phyloP scores from a whole-genome alignment of 2,888 invertebrate genomes.

The Smittia sp. region DNA sequence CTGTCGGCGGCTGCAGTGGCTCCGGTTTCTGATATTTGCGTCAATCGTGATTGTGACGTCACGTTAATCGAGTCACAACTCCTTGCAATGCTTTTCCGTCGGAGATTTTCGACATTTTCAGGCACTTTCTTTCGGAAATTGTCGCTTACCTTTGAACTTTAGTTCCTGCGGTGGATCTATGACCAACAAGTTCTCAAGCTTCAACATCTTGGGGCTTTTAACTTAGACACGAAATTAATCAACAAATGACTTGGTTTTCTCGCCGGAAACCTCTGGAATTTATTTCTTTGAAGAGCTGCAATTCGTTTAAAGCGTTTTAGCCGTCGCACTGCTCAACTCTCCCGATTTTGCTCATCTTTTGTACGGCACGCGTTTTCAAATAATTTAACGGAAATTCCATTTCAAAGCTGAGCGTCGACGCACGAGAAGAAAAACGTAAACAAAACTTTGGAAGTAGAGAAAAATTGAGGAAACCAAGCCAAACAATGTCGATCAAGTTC shows the following conservation, averaged over 20 bases:
- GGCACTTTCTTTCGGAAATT: background rate
- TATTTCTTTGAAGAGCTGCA: background rate
- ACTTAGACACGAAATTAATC: conserved; percentile 10
- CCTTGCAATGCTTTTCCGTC: background rate
- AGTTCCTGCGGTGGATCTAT: conserved; percentile 88
- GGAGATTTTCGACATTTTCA: background rate
- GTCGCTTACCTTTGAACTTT: conserved; percentile 79
- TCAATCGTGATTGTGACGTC: too few species aligned
- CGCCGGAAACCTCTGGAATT: background rate
- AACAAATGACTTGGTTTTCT: too few species aligned
- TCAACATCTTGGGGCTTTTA: conserved; percentile 57
- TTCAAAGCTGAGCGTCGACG: too few species aligned
- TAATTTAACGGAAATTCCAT: too few species aligned
- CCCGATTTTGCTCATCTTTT: background rate
- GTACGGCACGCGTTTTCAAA: background rate
- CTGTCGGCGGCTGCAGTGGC: too few species aligned
- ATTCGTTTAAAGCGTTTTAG: background rate
- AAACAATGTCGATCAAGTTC: conserved; percentile 69
- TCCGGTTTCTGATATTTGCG: too few species aligned
- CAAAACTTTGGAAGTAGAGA: too few species aligned
- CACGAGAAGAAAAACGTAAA: too few species aligned
- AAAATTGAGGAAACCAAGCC: too few species aligned
- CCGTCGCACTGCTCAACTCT: background rate
- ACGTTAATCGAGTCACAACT: background rate
- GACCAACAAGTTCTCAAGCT: conserved; percentile 75